Evolutionary conservation across 2,797 vertebrate species (phyloP).

Genomic region (Chelidonichthys spinosus): DNA sequence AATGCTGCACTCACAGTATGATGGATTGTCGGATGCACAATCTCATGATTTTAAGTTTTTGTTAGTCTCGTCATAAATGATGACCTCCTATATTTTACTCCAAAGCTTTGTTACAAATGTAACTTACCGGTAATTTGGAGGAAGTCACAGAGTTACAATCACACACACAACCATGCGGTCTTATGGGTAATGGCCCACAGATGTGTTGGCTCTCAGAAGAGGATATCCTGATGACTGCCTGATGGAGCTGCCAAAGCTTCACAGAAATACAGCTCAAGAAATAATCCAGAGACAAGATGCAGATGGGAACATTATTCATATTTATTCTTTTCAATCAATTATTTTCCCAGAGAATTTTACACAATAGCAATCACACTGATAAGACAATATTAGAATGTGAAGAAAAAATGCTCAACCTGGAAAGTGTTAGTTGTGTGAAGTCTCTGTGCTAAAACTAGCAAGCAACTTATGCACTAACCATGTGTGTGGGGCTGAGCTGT

Average conservation of each 20-base stretch:
- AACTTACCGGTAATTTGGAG: constrained; percentile 19
- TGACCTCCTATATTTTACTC: neutral
- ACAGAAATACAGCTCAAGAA: constrained; percentile 20
- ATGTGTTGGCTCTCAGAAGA: constrained; percentile 47
- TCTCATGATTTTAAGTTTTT: neutral
- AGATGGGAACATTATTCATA: constrained; percentile 21
- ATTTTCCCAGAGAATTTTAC: neutral
- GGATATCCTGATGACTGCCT: constrained; percentile 48
- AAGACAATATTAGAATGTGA: too few relatives aligned
- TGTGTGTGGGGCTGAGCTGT: too few relatives aligned
- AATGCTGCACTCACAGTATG: neutral
- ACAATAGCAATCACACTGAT: neutral
- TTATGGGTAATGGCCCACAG: constrained; percentile 51
- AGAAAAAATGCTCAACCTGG: too few relatives aligned
- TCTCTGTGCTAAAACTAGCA: too few relatives aligned
- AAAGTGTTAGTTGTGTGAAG: too few relatives aligned
- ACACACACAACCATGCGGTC: constrained; percentile 10
- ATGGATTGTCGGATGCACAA: neutral
- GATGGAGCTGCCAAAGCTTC: constrained; percentile 34
- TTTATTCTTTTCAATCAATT: too few relatives aligned
- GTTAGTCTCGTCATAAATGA: neutral
- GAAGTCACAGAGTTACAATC: constrained; percentile 17
- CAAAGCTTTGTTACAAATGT: constrained; percentile 21
- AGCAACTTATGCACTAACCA: too few relatives aligned
- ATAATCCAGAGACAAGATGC: constrained; percentile 10